Conservation (phyloP, 2,888 invertebrate species). For the Xiphydria camelus region DNA sequence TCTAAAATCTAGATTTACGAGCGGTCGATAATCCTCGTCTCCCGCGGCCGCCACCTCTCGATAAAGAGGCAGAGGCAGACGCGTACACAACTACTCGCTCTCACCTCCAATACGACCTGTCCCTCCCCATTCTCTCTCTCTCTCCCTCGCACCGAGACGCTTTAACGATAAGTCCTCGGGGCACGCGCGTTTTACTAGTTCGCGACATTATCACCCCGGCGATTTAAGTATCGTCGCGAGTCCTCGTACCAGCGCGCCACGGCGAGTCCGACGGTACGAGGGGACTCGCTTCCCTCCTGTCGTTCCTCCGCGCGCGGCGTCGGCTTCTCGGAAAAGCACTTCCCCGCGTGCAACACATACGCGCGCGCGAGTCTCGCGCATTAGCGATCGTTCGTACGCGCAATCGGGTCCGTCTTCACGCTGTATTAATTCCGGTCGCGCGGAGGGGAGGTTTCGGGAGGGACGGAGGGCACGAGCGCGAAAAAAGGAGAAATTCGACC, state of each 20-base stretch:
- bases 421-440: constrained; percentile 13
- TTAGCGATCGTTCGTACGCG: constrained; percentile 14
- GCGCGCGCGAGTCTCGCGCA: constrained; percentile 20
- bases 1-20: neutral
- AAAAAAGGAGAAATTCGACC: constrained; percentile 36
- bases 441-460: neutral
- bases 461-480: neutral
- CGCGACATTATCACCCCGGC: constrained; percentile 29
- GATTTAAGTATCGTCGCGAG: constrained; percentile 31
- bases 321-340: too few species aligned
- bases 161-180: too few species aligned
- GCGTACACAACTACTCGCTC: too few species aligned
- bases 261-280: too few species aligned
- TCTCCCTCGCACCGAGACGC: too few species aligned
- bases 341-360: too few species aligned
- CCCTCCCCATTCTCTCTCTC: constrained; percentile 2
- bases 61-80: too few species aligned
- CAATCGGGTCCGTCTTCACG: constrained; percentile 16
- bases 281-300: too few species aligned
- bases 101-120: neutral
- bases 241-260: too few species aligned
- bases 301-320: constrained; percentile 12
- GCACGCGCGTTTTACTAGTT: constrained; percentile 26
- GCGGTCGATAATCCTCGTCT: neutral
- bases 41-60: too few species aligned